phyloP scores from a whole-genome alignment of 1,140 invertebrate genomes.

The Cherax destructor region DNA sequence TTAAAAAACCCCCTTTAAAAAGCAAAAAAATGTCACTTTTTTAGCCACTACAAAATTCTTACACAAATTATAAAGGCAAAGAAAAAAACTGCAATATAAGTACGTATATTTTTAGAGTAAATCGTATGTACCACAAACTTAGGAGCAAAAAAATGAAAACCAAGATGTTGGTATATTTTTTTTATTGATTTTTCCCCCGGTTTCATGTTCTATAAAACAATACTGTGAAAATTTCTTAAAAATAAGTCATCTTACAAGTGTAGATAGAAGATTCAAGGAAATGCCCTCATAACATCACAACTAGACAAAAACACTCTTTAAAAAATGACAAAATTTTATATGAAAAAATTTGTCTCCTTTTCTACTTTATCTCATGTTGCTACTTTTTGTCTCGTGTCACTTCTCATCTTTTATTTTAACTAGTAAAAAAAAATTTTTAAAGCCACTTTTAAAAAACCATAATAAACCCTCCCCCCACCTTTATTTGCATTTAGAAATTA shows the following conservation, averaged over 20 bases:
- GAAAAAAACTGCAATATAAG: too few species aligned
- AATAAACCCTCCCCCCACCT: too few species aligned
- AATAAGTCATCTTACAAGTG: not conserved
- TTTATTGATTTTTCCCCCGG: not conserved
- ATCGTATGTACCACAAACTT: not conserved
- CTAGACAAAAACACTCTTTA: not conserved
- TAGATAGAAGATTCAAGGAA: not conserved
- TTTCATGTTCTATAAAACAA: not conserved
- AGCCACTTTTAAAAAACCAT: too few species aligned
- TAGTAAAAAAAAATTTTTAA: too few species aligned
- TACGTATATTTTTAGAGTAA: not conserved
- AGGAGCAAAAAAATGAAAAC: not conserved
- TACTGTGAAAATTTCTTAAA: constrained; percentile 5
- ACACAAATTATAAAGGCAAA: too few species aligned
- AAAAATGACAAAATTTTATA: not conserved
- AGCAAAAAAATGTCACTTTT: too few species aligned
- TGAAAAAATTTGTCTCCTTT: not conserved
- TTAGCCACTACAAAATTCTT: too few species aligned
- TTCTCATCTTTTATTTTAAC: too few species aligned
- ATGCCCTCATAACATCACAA: not conserved
- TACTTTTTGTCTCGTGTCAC: too few species aligned
- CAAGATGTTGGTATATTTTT: not conserved
- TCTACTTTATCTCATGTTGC: too few species aligned
- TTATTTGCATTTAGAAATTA: too few species aligned
- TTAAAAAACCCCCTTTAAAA: too few species aligned